Evolutionary conservation across 2,888 invertebrate genomes (phyloP).

Genomic region (Acanthosepion lycidas): DNA sequence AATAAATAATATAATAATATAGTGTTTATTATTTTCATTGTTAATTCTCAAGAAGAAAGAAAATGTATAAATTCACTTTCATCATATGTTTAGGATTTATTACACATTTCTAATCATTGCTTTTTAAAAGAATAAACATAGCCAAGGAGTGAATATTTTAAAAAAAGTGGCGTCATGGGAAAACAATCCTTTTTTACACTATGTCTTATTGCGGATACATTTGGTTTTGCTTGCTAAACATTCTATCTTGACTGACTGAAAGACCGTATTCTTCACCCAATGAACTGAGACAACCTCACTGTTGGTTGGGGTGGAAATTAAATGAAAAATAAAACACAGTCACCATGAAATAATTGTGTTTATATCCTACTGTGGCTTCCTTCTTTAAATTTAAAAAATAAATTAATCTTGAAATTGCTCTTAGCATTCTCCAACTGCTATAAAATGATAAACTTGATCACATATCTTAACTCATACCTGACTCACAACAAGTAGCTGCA

Average conservation of each 20-base stretch:
- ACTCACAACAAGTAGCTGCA: not conserved
- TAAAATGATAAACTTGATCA: not conserved
- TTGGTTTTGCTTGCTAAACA: no score
- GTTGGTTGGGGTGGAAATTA: not conserved
- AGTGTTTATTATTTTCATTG: no score
- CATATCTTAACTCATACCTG: not conserved
- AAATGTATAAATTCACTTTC: no score
- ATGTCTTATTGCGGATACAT: no score
- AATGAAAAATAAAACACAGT: not conserved
- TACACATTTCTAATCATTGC: no score
- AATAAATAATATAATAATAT: no score
- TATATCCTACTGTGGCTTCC: not conserved
- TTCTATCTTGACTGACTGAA: not conserved
- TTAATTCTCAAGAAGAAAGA: no score
- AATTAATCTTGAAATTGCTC: not conserved
- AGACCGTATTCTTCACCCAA: not conserved
- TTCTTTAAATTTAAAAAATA: not conserved
- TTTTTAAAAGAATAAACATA: no score
- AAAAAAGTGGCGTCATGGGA: no score
- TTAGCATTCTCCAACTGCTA: not conserved
- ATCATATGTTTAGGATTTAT: no score
- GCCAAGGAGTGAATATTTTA: no score
- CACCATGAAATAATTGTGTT: not conserved
- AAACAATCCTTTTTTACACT: no score
- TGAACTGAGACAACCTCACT: not conserved